Evolutionary conservation across 2,797 vertebrate genomes (phyloP).

Genomic region (Borostomias antarcticus): DNA sequence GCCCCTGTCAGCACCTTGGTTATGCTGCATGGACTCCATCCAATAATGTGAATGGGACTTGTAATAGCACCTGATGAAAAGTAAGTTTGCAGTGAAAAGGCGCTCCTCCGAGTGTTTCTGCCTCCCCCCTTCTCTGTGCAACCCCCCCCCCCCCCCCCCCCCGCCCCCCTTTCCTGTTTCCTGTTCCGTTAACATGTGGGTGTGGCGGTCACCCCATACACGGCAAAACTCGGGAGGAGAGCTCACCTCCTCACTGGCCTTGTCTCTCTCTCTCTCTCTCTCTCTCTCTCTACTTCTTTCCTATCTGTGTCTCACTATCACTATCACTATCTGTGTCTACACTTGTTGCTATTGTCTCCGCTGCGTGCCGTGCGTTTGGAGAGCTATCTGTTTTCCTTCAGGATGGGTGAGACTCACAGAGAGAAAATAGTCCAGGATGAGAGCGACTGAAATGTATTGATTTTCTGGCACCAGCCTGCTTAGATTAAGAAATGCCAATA

Average conservation of each 20-base stretch:
- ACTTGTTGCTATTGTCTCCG: not conserved
- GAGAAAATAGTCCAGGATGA: constrained; percentile 14
- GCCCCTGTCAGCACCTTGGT: constrained; percentile 91
- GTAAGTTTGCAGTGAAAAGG: constrained; percentile 51
- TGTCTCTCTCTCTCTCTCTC: not conserved
- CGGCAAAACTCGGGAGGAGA: not conserved
- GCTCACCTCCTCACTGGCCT: not conserved
- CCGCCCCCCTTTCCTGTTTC: not conserved
- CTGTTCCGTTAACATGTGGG: not conserved
- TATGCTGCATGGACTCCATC: constrained; percentile 89
- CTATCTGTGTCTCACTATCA: not conserved
- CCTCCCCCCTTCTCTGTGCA: no score
- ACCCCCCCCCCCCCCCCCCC: not conserved
- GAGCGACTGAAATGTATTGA: constrained; percentile 65
- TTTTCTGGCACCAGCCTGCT: constrained; percentile 66
- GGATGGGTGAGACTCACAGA: not conserved
- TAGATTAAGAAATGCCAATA: constrained; percentile 78
- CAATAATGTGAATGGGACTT: constrained; percentile 88
- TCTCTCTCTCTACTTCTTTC: not conserved
- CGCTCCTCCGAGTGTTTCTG: constrained; percentile 23
- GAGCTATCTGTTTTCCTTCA: not conserved
- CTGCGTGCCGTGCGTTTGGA: not conserved
- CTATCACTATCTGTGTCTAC: not conserved
- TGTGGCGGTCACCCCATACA: not conserved
- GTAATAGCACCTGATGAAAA: constrained; percentile 86